A percentile compares a stretch with the other conserved stretches of the same genome.
These are phyloP conservation scores for Spongilla lacustris DNA, from an alignment of 37 sponge, comb jelly and placozoan species.

Conservation along the genomic window DNA sequence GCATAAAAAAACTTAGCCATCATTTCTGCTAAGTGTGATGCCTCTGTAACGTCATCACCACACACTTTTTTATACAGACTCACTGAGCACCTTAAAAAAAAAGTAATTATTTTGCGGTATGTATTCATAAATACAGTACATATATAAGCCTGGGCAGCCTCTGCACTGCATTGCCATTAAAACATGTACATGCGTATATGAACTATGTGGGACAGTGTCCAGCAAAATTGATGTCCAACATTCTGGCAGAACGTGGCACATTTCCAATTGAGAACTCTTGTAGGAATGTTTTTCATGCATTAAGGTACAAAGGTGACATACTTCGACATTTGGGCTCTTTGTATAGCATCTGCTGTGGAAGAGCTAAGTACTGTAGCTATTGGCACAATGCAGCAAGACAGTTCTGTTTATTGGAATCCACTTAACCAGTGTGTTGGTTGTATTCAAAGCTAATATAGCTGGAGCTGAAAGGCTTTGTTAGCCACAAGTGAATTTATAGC, in stretches of 20 bases:
- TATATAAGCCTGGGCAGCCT: too few relatives aligned
- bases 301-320: slow-evolving; percentile 1
- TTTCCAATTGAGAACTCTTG: not conserved
- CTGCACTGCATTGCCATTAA: too few relatives aligned
- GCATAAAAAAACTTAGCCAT: slow-evolving; percentile 43
- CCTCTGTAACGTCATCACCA: slow-evolving; percentile 13
- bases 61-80: slow-evolving; percentile 39
- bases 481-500: not conserved
- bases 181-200: too few relatives aligned
- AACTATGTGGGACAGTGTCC: too few relatives aligned
- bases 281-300: slow-evolving; percentile 4
- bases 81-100: slow-evolving; percentile 50
- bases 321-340: slow-evolving; percentile 14
- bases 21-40: slow-evolving; percentile 11
- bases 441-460: not conserved
- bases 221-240: not conserved
- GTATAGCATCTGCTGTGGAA: not conserved
- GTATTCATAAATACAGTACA: too few relatives aligned
- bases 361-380: not conserved
- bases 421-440: not conserved
- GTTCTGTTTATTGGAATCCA: slow-evolving; percentile 15
- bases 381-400: not conserved
- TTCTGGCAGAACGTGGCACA: slow-evolving; percentile 8
- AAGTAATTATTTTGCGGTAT: too few relatives aligned
- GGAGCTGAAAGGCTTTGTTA: not conserved